Base-by-base conservation (phyloP, 2,113 vertebrate species). In the Jaculus jaculus region DNA sequence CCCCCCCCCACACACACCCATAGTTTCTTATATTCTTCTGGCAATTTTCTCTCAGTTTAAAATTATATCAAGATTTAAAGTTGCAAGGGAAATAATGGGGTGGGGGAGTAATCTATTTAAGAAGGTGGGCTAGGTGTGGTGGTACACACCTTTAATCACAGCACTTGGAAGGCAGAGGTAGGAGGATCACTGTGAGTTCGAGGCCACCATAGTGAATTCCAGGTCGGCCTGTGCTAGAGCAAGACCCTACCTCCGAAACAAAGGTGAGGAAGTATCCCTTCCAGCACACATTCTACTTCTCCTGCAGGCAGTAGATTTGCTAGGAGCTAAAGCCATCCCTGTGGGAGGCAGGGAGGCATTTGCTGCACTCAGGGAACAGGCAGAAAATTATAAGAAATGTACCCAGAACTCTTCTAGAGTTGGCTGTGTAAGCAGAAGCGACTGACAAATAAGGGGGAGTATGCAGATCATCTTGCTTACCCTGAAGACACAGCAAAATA, bases 21-120 rank as follows among this genome's bases (percentile, higher is more conserved):
- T 12, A 74, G 32, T 79, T 66, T 32, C 28, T 77, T 91, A 39
- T 77, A 47, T 81, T 81, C 61, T 74, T 89, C 30, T 84, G 68
- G 4, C 74, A 75, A 28, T 7, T 80, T 42, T 79, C 37, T 89
- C 23, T 83, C 71, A 73, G 2, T 71, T 81, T 75, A 39, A 80
- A 90, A 84, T 80, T 75, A 37, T 63, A 80, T 87, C 26, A 84
- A 84, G 81, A 89, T 75, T 51, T 73, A 87, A 58, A 60, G 11
- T 82, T 73, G 61, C 17, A 39, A 65, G 72, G 69, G 20, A 81
- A 71, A 69, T 65, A 63, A 28, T 32, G 8, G 20, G 54, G 54
- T 7, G 54, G 54, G 15, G 54, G 11, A 16, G 79, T 51, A 34
- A n/a, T 24, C 37, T 69, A n/a, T 61, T 87, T 66, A 66, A 88